Percentiles rank a stretch among this genome's conserved stretches.
These are phyloP conservation scores for Thripadectes ignobilis DNA, from an alignment of 2,797 vertebrate species.

Conservation along the genomic window DNA sequence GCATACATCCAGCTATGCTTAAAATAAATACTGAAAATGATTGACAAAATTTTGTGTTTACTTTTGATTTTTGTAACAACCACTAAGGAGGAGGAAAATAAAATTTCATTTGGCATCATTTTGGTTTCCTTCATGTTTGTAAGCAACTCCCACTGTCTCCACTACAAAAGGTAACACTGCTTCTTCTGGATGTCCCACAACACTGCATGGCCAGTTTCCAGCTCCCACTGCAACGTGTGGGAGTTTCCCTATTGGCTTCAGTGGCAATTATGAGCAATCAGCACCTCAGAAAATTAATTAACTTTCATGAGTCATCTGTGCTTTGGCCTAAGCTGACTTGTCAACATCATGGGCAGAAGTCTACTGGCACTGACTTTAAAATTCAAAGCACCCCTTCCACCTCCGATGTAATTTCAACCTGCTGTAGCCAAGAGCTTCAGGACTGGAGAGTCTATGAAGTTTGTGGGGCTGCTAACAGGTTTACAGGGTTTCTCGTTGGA, in stretches of 20 bases:
- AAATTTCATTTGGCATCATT: background rate
- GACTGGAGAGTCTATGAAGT: background rate
- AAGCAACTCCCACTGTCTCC: slow-evolving; percentile 28
- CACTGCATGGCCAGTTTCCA: slow-evolving; percentile 15
- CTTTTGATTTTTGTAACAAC: slow-evolving; percentile 17
- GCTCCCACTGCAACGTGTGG: background rate
- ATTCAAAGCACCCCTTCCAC: background rate
- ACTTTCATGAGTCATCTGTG: slow-evolving; percentile 24
- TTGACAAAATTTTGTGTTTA: background rate
- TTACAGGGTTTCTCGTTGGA: background rate
- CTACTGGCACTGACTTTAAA: background rate
- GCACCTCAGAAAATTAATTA: slow-evolving; percentile 53
- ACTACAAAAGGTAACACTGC: slow-evolving; percentile 26
- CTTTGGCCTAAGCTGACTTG: slow-evolving; percentile 17
- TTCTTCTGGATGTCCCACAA: slow-evolving; percentile 39
- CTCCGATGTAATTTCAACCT: background rate
- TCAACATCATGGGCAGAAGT: background rate
- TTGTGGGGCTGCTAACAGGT: background rate
- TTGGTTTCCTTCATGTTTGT: slow-evolving; percentile 45
- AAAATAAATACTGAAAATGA: background rate
- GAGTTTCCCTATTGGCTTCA: slow-evolving; percentile 32
- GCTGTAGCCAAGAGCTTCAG: background rate
- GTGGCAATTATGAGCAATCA: slow-evolving; percentile 12
- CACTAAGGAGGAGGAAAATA: slow-evolving; percentile 10
- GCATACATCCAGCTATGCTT: background rate